These are phyloP conservation scores for Saturnia japonica DNA, from an alignment of 2,888 invertebrate genomes.

Conservation along the genomic window DNA sequence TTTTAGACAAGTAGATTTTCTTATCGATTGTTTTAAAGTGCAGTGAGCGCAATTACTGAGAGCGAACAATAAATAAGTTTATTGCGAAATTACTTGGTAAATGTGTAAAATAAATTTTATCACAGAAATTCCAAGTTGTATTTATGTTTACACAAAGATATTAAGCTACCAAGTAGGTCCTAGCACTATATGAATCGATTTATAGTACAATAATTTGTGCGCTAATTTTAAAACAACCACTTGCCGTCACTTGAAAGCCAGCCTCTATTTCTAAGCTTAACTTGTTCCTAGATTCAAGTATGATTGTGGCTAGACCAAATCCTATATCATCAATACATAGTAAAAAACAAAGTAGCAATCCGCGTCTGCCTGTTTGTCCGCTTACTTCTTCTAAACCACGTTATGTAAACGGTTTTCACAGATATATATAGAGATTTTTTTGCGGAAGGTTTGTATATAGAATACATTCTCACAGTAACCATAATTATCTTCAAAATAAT, in stretches of 20 bases:
- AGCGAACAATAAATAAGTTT: not conserved
- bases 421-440: no score
- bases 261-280: not conserved
- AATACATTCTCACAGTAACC: no score
- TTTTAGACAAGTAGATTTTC: conserved; percentile 49
- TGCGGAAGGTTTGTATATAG: no score
- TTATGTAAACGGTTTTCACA: no score
- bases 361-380: no score
- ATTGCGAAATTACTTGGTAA: not conserved
- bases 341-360: no score
- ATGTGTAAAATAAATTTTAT: not conserved
- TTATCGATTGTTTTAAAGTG: conserved; percentile 40
- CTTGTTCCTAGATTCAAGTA: not conserved
- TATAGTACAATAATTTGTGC: not conserved
- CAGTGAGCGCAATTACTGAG: not conserved
- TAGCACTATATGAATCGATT: not conserved
- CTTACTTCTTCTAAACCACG: no score
- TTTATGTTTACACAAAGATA: not conserved
- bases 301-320: not conserved
- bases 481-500: no score
- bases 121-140: not conserved
- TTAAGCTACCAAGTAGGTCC: not conserved
- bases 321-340: no score
- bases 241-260: not conserved
- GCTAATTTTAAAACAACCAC: not conserved